Evolutionary conservation across 1,140 invertebrate genomes (phyloP).

Genomic region (Aethina tumida): DNA sequence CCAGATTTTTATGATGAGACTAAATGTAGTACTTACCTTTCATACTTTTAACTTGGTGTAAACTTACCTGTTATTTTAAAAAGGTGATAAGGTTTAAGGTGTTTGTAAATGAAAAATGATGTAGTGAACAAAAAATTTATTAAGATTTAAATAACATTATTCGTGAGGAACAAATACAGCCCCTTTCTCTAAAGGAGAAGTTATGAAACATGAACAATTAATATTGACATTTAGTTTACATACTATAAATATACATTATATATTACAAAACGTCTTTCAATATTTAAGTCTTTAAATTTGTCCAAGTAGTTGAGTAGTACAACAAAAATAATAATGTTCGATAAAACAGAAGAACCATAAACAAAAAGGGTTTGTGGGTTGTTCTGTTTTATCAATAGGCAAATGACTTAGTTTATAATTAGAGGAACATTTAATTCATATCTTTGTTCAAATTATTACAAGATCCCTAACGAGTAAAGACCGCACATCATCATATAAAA

Average conservation of each 20-base stretch:
- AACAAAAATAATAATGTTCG: constrained; percentile 19
- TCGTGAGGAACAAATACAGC: constrained; percentile 35
- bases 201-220: constrained; percentile 34
- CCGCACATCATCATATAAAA: constrained; percentile 8
- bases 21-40: not conserved
- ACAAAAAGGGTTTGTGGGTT: constrained; percentile 1
- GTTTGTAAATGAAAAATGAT: constrained; percentile 9
- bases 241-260: constrained; percentile 33
- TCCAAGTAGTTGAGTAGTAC: constrained; percentile 30
- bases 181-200: constrained; percentile 32
- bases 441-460: constrained; percentile 35
- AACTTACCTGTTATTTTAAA: not conserved
- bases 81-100: not conserved
- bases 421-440: constrained; percentile 40
- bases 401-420: constrained; percentile 40
- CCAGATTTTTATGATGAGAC: not conserved
- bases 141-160: constrained; percentile 35
- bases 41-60: not conserved
- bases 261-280: constrained; percentile 35
- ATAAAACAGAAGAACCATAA: constrained; percentile 9
- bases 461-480: constrained; percentile 11
- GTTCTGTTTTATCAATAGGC: constrained; percentile 6
- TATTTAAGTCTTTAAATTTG: constrained; percentile 32
- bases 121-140: constrained; percentile 33
- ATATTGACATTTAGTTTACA: constrained; percentile 31